phyloP scores from a whole-genome alignment of 2,797 vertebrate species.

The Odontamblyopus rebecca region DNA sequence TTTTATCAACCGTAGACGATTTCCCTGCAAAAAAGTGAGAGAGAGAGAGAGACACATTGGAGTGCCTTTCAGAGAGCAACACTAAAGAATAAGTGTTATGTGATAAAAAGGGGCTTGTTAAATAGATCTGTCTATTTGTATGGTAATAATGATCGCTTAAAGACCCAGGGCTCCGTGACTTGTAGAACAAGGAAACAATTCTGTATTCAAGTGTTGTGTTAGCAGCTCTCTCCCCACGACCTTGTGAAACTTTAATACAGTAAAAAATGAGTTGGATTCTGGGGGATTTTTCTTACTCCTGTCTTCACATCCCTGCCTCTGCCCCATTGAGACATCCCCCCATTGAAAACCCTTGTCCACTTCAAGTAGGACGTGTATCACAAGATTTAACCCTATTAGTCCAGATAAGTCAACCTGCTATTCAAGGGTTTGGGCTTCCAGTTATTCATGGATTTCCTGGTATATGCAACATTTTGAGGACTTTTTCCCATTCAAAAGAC shows the following conservation, averaged over 20 bases:
- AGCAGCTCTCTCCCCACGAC: slow-evolving; percentile 74
- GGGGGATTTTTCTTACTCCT: slow-evolving; percentile 29
- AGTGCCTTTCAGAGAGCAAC: slow-evolving; percentile 79
- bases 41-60: slow-evolving; percentile 68
- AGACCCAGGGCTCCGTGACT: slow-evolving; percentile 74
- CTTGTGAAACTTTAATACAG: slow-evolving; percentile 81
- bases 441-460: too few relatives aligned
- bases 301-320: slow-evolving; percentile 42
- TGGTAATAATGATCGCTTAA: slow-evolving; percentile 88
- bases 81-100: slow-evolving; percentile 84
- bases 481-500: too few relatives aligned
- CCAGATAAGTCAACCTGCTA: background rate
- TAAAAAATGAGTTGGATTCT: slow-evolving; percentile 73
- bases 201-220: slow-evolving; percentile 79
- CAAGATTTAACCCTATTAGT: background rate
- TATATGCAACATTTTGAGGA: too few relatives aligned
- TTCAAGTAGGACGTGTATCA: slow-evolving; percentile 18
- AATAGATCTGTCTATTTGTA: slow-evolving; percentile 89
- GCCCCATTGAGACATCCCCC: slow-evolving; percentile 22
- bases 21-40: slow-evolving; percentile 53
- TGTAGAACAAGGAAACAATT: slow-evolving; percentile 81
- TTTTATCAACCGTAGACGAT: slow-evolving; percentile 82
- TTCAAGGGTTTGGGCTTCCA: too few relatives aligned
- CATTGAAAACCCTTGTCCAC: slow-evolving; percentile 13
- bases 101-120: slow-evolving; percentile 85